phyloP scores from a whole-genome alignment of 2,888 invertebrate genomes.

The Petrolisthes cinctipes region DNA sequence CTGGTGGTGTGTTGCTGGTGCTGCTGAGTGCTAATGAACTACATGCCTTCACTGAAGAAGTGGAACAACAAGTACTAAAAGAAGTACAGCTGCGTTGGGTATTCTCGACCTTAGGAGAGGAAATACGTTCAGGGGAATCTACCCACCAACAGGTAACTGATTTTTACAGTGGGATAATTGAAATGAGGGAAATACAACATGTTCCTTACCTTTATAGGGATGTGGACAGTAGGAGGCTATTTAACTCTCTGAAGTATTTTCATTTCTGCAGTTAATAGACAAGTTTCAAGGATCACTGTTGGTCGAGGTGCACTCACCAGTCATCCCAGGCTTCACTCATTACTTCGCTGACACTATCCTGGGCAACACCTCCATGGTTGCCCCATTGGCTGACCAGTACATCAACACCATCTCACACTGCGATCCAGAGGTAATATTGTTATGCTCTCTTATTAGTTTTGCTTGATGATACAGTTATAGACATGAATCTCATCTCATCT shows the following conservation, averaged over 20 bases:
- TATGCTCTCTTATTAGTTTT: too few species aligned
- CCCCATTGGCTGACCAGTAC: conserved; percentile 39
- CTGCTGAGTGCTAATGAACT: conserved; percentile 41
- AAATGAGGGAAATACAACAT: too few species aligned
- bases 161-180: neutral
- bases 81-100: conserved; percentile 41
- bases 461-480: too few species aligned
- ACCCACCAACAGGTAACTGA: neutral
- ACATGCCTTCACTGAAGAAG: conserved; percentile 39
- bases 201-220: neutral
- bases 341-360: conserved; percentile 43
- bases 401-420: conserved; percentile 42
- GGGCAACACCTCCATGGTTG: conserved; percentile 45
- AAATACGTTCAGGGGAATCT: conserved; percentile 24
- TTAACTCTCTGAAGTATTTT: neutral
- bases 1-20: conserved; percentile 47
- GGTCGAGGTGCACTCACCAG: conserved; percentile 52
- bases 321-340: conserved; percentile 51
- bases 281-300: conserved; percentile 44
- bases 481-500: too few species aligned
- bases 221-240: neutral
- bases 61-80: conserved; percentile 36
- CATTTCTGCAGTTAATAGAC: conserved; percentile 35
- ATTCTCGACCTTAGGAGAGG: conserved; percentile 41
- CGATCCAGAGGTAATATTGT: conserved; percentile 42